These are phyloP conservation scores for Malacoraja senta DNA, from an alignment of 2,797 vertebrate species.

Conservation along the genomic window DNA sequence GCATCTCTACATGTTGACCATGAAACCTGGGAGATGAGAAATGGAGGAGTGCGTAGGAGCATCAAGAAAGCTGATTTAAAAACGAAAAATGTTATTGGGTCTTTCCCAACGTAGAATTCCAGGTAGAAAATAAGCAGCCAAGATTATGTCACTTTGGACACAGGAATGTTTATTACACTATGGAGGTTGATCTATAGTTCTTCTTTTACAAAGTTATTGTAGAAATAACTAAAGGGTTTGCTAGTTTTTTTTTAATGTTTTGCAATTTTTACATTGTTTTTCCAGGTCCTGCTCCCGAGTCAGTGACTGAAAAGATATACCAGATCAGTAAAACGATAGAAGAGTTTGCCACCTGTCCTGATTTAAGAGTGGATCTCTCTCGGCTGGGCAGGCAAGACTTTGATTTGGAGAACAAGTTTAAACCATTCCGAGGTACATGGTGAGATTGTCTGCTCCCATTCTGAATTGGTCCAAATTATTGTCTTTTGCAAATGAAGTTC, in stretches of 20 bases:
- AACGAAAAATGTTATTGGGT: not conserved
- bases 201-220: not conserved
- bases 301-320: slow-evolving; percentile 84
- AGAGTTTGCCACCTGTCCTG: slow-evolving; percentile 90
- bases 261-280: not conserved
- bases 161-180: not conserved
- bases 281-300: slow-evolving; percentile 83
- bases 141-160: no score
- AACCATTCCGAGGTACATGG: slow-evolving; percentile 86
- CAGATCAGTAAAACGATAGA: slow-evolving; percentile 95
- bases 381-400: slow-evolving; percentile 91
- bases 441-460: not conserved
- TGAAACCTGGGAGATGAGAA: not conserved
- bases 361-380: slow-evolving; percentile 87
- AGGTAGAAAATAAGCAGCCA: not conserved
- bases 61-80: not conserved
- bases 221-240: not conserved
- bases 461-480: not conserved
- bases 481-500: no score
- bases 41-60: not conserved
- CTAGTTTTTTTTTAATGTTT: not conserved
- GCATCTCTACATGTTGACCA: no score
- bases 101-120: not conserved
- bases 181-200: not conserved
- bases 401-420: slow-evolving; percentile 97